Evolutionary conservation across 2,113 vertebrate genomes (phyloP), one percentile per base, ranked within the genome.

Genomic region (Oreocharis arfaki): DNA sequence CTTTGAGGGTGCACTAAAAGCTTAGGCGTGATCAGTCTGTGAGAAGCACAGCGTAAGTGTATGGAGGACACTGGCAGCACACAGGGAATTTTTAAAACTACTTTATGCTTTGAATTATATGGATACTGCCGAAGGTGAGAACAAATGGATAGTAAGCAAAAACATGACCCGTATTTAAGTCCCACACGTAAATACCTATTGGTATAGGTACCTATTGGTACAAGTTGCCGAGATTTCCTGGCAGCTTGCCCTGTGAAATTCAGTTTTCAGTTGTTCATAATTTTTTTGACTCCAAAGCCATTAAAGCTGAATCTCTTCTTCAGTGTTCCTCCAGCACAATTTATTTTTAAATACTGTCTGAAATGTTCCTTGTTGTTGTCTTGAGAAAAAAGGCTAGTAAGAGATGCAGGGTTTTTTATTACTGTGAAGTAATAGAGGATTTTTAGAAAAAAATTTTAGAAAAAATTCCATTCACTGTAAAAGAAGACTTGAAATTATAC

Each of bases 11-110:
- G 10, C 6, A 0, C 3, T 8, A 6, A 16, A 70, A 21, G n/a
- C 13, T 56, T 2, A 5, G 56, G 4, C 12, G 17, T 55, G 69
- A 5, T 16, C 13, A 2, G 21, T 8, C 24, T 7, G 22, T 35
- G 41, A 32, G 13, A 57, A 21, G 39, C 4, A 2, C 16, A 19
- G 14, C 1, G 0, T 26, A 6, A 15, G 13, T 3, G 37, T 22
- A 20, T 41, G 39, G 22, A 37, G 55, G 14, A 39, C 18, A 13
- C 3, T 33, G 3, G 39, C 16, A 15, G 53, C 27, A 61, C 19
- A 8, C 27, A 14, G 13, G 9, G 42, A 13, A 1, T 15, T 63
- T 49, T 75, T 42, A 0, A 20, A 50, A 23, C 22, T 0, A 8
- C 20, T 44, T 47, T 14, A 2, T 47, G 24, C 12, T 70, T 76